These are phyloP conservation scores for Amphimallon solstitiale DNA, from an alignment of 2,888 invertebrate genomes.

Conservation along the genomic window DNA sequence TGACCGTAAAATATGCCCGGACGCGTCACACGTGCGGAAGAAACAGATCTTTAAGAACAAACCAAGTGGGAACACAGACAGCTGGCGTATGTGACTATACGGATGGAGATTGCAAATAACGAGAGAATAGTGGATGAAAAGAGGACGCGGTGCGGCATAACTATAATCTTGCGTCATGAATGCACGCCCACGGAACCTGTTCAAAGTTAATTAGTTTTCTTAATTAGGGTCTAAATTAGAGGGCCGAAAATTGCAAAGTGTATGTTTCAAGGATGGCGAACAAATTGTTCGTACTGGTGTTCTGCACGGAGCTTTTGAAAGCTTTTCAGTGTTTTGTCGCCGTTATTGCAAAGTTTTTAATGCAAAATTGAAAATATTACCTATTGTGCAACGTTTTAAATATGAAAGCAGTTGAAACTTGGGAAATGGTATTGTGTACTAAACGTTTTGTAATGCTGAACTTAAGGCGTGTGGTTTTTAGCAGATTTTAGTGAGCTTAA, in stretches of 20 bases:
- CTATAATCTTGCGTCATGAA: slow-evolving; percentile 14
- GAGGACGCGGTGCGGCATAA: background rate
- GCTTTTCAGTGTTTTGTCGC: too few relatives aligned
- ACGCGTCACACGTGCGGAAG: slow-evolving; percentile 1
- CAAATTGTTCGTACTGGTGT: background rate
- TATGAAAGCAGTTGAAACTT: too few relatives aligned
- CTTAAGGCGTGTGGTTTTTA: too few relatives aligned
- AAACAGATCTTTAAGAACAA: background rate
- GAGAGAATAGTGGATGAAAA: background rate
- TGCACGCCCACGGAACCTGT: slow-evolving; percentile 17
- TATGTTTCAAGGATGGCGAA: background rate
- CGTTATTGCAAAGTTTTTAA: too few relatives aligned
- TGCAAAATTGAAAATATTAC: too few relatives aligned
- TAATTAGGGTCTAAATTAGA: slow-evolving; percentile 20
- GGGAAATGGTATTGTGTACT: too few relatives aligned
- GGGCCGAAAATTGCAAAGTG: background rate
- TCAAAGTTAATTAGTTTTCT: slow-evolving; percentile 19
- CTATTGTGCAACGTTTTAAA: too few relatives aligned
- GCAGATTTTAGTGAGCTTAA: too few relatives aligned
- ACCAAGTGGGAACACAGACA: background rate
- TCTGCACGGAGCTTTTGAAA: background rate
- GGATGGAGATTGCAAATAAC: background rate
- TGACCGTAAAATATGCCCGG: slow-evolving; percentile 1
- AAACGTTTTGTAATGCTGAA: too few relatives aligned
- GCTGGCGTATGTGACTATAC: slow-evolving; percentile 5